phyloP scores from a whole-genome alignment of 2,888 invertebrate species.

The Glomeris marginata region DNA sequence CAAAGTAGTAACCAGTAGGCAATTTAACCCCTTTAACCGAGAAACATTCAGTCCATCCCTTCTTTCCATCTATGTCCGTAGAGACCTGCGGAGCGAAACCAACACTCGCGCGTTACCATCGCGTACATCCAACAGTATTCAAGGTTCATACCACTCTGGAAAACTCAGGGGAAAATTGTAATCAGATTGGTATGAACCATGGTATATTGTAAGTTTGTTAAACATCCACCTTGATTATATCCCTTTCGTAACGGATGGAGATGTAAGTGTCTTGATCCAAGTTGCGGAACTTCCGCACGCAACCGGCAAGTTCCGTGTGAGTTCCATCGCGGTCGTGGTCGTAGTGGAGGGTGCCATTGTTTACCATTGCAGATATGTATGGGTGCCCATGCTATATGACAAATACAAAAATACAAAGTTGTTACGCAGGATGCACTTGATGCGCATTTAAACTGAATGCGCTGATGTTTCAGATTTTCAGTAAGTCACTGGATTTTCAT shows the following conservation, averaged over 20 bases:
- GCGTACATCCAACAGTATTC: too few relatives aligned
- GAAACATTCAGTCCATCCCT: conserved; percentile 88
- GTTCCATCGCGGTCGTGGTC: conserved; percentile 99
- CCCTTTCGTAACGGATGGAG: conserved; percentile 78
- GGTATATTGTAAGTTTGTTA: not conserved
- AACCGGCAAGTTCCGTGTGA: conserved; percentile 91
- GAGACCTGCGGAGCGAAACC: too few relatives aligned
- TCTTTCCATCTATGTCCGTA: conserved; percentile 79
- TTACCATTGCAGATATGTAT: conserved; percentile 95
- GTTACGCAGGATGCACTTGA: too few relatives aligned
- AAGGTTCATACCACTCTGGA: too few relatives aligned
- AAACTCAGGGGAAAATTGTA: not conserved
- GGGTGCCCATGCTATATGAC: conserved; percentile 81
- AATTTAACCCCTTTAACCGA: conserved; percentile 72
- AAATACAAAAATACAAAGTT: too few relatives aligned
- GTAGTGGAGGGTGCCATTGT: conserved; percentile 86
- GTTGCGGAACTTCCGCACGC: conserved; percentile 91
- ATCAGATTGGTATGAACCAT: not conserved
- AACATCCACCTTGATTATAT: conserved; percentile 53
- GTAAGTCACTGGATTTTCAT: too few relatives aligned
- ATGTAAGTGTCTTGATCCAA: conserved; percentile 75
- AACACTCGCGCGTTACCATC: too few relatives aligned
- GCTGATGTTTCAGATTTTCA: too few relatives aligned
- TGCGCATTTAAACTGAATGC: too few relatives aligned
- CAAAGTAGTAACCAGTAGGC: conserved; percentile 91